Evolutionary conservation across 1,140 invertebrate species (phyloP).

Genomic region (Oedothorax gibbosus): DNA sequence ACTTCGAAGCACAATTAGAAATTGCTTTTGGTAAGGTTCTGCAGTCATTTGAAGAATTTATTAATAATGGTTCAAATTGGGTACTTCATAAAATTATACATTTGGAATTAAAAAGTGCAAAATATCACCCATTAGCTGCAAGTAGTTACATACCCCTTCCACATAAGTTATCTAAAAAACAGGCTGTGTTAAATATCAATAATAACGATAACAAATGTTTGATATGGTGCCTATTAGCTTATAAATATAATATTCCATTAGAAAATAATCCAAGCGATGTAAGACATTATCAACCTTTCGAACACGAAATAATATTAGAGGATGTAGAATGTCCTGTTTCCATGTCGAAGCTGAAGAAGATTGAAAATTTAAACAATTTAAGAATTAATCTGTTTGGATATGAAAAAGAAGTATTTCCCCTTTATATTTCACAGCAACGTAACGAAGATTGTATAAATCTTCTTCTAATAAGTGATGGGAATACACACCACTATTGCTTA

Average conservation of each 20-base stretch:
- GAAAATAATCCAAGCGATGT: too few relatives aligned
- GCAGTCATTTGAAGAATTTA: too few relatives aligned
- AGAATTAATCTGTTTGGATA: slow-evolving; percentile 44
- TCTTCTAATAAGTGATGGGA: slow-evolving; percentile 2
- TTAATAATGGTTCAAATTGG: too few relatives aligned
- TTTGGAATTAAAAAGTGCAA: not conserved
- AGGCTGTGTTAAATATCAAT: slow-evolving; percentile 20
- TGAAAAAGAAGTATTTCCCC: slow-evolving; percentile 8
- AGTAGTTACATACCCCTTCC: too few relatives aligned
- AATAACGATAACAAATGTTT: slow-evolving; percentile 20
- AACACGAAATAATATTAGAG: slow-evolving; percentile 4
- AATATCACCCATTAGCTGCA: too few relatives aligned
- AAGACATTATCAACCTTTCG: not conserved
- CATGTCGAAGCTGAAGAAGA: not conserved
- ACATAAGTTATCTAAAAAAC: not conserved
- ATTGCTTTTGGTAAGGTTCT: too few relatives aligned
- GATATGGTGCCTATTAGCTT: too few relatives aligned
- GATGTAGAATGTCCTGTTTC: not conserved
- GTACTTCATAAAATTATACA: too few relatives aligned
- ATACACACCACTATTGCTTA: not conserved
- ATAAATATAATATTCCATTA: too few relatives aligned
- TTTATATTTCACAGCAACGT: slow-evolving; percentile 2
- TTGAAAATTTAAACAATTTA: slow-evolving; percentile 37
- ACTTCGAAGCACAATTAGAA: too few relatives aligned
- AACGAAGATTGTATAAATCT: slow-evolving; percentile 11